A percentile compares a stretch with the other conserved stretches of the same genome.
Evolutionary conservation across 2,888 invertebrate genomes (phyloP).

Genomic region (Meta bourneti): DNA sequence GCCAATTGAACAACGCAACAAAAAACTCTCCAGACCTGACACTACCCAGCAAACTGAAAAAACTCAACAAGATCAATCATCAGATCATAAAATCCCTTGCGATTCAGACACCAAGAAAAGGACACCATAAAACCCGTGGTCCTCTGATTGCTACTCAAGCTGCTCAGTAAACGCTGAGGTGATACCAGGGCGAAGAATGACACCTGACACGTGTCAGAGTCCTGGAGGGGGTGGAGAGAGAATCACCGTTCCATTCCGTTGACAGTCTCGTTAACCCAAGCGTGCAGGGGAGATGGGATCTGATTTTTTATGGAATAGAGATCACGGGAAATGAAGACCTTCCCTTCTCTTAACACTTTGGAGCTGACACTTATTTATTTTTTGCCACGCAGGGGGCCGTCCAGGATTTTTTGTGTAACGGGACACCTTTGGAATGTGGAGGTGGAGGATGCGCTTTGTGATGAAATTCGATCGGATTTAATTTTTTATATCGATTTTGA

Average conservation of each 20-base stretch:
- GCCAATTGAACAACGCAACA: background rate
- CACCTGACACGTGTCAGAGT: conserved; percentile 50
- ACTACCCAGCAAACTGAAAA: background rate
- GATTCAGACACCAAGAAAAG: background rate
- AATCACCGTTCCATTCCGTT: conserved; percentile 39
- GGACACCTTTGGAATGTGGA: background rate
- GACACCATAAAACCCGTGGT: background rate
- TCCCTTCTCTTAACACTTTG: conserved; percentile 20
- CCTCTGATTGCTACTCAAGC: background rate
- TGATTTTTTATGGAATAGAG: conserved; percentile 61
- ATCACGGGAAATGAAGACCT: conserved; percentile 25
- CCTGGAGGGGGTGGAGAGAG: background rate
- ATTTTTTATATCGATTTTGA: background rate
- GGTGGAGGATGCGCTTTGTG: background rate
- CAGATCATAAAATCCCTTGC: background rate
- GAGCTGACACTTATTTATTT: background rate
- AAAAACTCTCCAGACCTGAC: background rate
- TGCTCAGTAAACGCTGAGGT: background rate
- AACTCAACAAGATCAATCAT: background rate
- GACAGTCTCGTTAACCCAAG: conserved; percentile 68
- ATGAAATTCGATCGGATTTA: background rate
- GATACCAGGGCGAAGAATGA: background rate
- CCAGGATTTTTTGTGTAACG: background rate
- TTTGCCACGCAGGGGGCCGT: background rate
- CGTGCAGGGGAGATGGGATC: conserved; percentile 22